These are phyloP conservation scores for Apis florea DNA, from an alignment of 1,140 invertebrate genomes.

Conservation along the genomic window DNA sequence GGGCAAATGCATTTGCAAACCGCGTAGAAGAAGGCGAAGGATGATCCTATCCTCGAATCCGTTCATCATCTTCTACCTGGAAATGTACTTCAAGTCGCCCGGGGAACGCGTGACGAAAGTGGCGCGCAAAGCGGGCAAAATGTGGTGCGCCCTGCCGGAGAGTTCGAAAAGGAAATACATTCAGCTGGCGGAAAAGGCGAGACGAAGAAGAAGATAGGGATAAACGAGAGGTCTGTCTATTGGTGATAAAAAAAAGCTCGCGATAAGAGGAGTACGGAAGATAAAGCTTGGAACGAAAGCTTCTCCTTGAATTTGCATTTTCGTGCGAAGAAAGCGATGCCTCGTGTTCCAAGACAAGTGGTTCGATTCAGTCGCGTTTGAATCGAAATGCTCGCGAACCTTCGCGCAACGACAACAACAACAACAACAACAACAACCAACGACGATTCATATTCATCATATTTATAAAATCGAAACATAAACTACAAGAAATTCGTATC, in stretches of 20 bases:
- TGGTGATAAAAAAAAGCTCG: background rate
- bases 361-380: background rate
- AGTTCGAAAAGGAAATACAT: slow-evolving; percentile 63
- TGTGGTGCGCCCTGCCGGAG: slow-evolving; percentile 64
- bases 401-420: too few relatives aligned
- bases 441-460: too few relatives aligned
- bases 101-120: slow-evolving; percentile 61
- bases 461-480: background rate
- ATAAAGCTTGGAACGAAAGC: background rate
- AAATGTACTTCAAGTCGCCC: slow-evolving; percentile 62
- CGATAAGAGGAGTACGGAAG: background rate
- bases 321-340: background rate
- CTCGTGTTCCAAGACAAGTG: too few relatives aligned
- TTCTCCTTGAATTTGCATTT: background rate
- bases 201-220: background rate
- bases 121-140: slow-evolving; percentile 66
- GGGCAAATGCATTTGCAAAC: slow-evolving; percentile 31
- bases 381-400: background rate
- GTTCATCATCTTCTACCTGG: slow-evolving; percentile 72
- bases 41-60: slow-evolving; percentile 61
- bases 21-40: background rate
- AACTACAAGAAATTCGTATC: background rate
- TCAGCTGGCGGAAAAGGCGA: slow-evolving; percentile 43
- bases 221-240: background rate
- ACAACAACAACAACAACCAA: too few relatives aligned